Base-by-base conservation (phyloP, 1,140 invertebrate genomes). In the Magallana angulata region DNA sequence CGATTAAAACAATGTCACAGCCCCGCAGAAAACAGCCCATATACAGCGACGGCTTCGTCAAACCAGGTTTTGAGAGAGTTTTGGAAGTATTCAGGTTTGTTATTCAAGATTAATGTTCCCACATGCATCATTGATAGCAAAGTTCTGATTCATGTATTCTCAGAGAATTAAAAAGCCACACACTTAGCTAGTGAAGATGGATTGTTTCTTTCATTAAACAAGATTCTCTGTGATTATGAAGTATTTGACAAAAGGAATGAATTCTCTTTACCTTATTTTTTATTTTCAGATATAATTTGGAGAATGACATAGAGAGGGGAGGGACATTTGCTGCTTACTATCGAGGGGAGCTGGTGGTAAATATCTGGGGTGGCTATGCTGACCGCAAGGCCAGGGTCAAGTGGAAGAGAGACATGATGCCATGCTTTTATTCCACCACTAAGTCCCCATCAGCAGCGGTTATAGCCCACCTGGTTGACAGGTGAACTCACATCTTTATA, bases 401-500 rank as follows among this genome's bases (percentile, higher is more conserved):
- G 8, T 93, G 93, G 92, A 92, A 90, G 64, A 85, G 92, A 81
- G 91, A 94, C 82, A 92, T 92, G 18, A 64, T 92, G 14, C 86
- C 91, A 11, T 89, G 90, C 57, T 91, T 93, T 76, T 93, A 90
- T 87, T 94, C 93, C 14, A 89, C 91, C 30, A 93, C 93, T 64
- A 93, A 95, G 90, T 93, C 92, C 81, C 88, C 94, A 14, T 93
- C 92, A 30, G 92, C 95, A 81, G 84, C 95, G 4, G 93, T 93
- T 56, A 93, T 95, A 30, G 94, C 93, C 12, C 92, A 94, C 60
- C 89, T 95, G 36, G 93, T 95, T 18, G 95, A 95, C 59, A 92
- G 93, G 92, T 93, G 87, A 71, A 80, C 64, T 57, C 56, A 11
- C 60, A 62, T 6, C 5, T 62, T 62, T 12, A 62, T 12, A 62